Evolutionary conservation across 1,140 invertebrate genomes (phyloP).

Genomic region (Papilio helenus): DNA sequence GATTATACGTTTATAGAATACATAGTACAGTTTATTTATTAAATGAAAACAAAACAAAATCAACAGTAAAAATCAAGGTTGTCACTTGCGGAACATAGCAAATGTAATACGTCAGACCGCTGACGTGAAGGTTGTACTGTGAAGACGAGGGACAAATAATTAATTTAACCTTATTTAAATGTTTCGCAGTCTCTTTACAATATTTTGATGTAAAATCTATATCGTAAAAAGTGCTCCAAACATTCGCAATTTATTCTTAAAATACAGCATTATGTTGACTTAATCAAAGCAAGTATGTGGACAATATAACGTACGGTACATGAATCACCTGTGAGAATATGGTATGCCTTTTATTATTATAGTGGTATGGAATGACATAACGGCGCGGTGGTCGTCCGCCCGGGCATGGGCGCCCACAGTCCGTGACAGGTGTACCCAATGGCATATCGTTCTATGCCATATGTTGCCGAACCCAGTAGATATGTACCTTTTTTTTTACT

Average conservation of each 20-base stretch:
- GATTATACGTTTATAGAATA: neutral
- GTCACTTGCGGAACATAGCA: neutral
- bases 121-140: neutral
- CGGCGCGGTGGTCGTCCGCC: conserved; percentile 56
- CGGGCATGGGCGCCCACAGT: conserved; percentile 53
- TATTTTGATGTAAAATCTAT: neutral
- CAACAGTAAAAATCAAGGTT: neutral
- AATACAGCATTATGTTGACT: neutral
- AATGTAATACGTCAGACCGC: too few relatives aligned
- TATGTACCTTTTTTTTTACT: neutral
- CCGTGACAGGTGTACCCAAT: conserved; percentile 63
- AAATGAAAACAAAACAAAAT: neutral
- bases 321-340: conserved; percentile 70
- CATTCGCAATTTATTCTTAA: neutral
- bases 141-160: neutral
- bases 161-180: neutral
- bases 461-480: conserved; percentile 8
- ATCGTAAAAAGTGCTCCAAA: neutral
- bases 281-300: conserved; percentile 1
- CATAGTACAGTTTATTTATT: neutral
- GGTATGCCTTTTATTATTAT: conserved; percentile 58
- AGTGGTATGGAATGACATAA: conserved; percentile 78
- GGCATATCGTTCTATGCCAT: conserved; percentile 43
- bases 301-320: conserved; percentile 55
- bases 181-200: neutral